Base-by-base conservation (phyloP, 2,797 vertebrate species). In the Halcyon smyrnensis region DNA sequence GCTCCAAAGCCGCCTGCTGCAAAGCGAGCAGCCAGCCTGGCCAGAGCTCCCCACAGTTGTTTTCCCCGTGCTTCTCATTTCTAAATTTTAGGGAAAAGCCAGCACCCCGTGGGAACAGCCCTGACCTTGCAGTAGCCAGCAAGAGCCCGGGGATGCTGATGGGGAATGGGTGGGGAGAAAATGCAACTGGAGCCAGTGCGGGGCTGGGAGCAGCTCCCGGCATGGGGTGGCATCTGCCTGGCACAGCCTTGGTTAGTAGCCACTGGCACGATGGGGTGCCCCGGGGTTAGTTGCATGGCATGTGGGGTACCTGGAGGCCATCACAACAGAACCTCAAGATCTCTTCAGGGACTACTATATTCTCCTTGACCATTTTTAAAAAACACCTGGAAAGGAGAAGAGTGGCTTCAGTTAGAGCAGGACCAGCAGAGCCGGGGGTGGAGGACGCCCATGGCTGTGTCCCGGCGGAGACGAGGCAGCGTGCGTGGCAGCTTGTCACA, bases 301-400 rank as follows among this genome's bases (percentile, higher is more conserved):
- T 3, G 3, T 6, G 20, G 73, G 73, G 56, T 94, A 93, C 93
- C 92, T 96, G 95, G 74, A 94, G 84, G 74, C 93, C 94, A 95
- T 90, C 91, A 94, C 91, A 95, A 95, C 87, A 94, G 95, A 94
- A 94, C 87, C 8, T 87, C 87, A 97, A 90, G 91, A 97, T 93
- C 48, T 96, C 89, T 90, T 94, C 93, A 41, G 95, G 87, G 67
- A 34, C 67, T 91, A 92, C 51, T 87, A 80, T 36, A 81, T 67
- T 93, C 81, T 16, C 96, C 63, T 96, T 94, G 79, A 96, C 93
- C 91, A 93, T 94, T 89, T 96, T 94, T 89, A 96, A 90, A 59
- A 95, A 90, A 83, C 85, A 84, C 90, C 96, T 96, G 71, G 87
- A 93, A 95, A 94, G 84, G 76, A 93, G 90, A 90, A 97, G 70